Evolutionary conservation across 2,888 invertebrate species (phyloP).

Genomic region (Cheiracanthium punctorium): DNA sequence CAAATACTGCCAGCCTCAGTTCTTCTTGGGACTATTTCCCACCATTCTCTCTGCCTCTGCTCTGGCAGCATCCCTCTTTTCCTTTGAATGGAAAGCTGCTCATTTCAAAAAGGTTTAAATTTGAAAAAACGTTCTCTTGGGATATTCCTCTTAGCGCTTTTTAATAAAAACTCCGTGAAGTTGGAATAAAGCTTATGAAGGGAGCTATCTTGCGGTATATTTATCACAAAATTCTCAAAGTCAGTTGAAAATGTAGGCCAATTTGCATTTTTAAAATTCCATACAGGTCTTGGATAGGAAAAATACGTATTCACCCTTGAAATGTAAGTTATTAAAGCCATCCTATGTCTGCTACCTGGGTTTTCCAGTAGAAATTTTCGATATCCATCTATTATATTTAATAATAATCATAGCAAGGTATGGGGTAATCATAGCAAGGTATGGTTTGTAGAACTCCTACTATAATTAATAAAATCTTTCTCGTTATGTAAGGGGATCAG

Average conservation of each 20-base stretch:
- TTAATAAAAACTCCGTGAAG: not conserved
- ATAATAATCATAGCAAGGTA: not conserved
- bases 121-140: not conserved
- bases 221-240: not conserved
- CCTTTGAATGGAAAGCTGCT: not conserved
- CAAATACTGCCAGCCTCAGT: too few species aligned
- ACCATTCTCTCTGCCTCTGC: too few species aligned
- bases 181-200: not conserved
- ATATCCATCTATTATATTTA: not conserved
- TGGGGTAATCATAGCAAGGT: constrained; percentile 6
- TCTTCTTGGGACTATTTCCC: too few species aligned
- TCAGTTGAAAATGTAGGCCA: not conserved
- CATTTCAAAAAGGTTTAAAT: constrained; percentile 9
- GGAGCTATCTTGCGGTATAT: not conserved
- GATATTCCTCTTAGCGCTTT: constrained; percentile 14
- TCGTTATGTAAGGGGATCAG: not conserved
- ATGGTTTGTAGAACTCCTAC: constrained; percentile 6
- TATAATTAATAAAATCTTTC: constrained; percentile 10
- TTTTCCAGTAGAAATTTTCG: not conserved
- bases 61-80: not conserved
- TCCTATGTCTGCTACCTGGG: not conserved
- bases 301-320: not conserved
- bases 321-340: not conserved
- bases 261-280: constrained; percentile 20
- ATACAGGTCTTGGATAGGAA: not conserved